Conservation (phyloP, 2,113 vertebrate genomes). For the Charadrius vociferus region DNA sequence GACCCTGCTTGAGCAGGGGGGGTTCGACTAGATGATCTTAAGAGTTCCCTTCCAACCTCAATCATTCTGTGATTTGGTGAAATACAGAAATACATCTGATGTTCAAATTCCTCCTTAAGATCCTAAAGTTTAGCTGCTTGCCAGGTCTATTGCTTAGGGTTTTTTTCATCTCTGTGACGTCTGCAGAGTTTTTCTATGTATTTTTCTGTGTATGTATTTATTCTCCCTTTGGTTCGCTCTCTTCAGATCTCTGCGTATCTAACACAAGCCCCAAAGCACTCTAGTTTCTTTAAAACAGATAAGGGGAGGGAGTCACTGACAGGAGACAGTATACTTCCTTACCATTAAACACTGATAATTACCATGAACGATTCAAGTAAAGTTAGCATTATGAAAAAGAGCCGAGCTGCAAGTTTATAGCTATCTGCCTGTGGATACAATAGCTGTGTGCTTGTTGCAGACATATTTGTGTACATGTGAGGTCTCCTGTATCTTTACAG, state of each 20-base stretch:
- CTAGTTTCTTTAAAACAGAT: neutral
- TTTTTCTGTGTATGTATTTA: neutral
- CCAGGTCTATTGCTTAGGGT: neutral
- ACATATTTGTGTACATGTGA: neutral
- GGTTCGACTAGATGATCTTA: neutral
- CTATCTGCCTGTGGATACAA: neutral
- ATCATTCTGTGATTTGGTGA: neutral
- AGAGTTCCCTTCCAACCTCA: neutral
- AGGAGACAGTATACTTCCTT: neutral
- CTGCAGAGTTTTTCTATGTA: neutral
- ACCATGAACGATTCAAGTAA: neutral
- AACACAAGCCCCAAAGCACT: neutral
- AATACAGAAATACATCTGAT: accelerated
- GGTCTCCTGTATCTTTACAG: neutral
- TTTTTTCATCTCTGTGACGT: neutral
- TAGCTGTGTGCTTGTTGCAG: neutral
- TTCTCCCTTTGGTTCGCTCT: neutral
- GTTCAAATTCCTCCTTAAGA: neutral
- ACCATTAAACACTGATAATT: neutral
- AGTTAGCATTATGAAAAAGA: neutral
- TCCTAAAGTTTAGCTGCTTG: neutral
- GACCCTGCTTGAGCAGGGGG: neutral
- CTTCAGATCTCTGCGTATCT: neutral
- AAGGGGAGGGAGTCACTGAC: neutral
- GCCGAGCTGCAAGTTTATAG: neutral